A percentile compares a stretch with the other conserved stretches of the same genome.
phyloP scores from a whole-genome alignment of 2,113 vertebrate species.

The Rafetus swinhoei region DNA sequence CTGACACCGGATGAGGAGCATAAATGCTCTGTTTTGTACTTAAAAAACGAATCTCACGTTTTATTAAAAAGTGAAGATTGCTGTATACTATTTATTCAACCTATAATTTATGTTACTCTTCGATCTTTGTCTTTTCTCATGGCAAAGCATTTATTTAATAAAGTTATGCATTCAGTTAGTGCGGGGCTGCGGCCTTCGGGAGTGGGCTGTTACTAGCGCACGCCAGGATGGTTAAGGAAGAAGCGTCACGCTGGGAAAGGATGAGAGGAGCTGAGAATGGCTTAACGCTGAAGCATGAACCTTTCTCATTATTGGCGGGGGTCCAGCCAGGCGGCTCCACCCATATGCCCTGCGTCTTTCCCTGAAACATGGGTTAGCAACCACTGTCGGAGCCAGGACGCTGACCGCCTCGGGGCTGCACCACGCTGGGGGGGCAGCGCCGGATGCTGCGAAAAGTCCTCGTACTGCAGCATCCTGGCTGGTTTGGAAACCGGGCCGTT shows the following conservation, averaged over 20 bases:
- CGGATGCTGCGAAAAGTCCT: too few relatives aligned
- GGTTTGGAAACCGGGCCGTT: too few relatives aligned
- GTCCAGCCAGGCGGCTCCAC: not conserved
- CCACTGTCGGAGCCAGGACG: too few relatives aligned
- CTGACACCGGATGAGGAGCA: slow-evolving; percentile 85
- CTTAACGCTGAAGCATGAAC: too few relatives aligned
- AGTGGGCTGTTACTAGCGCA: not conserved
- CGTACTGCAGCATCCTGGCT: too few relatives aligned
- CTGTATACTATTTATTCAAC: slow-evolving; percentile 99
- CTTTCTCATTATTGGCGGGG: not conserved
- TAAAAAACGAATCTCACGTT: slow-evolving; percentile 91
- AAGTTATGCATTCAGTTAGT: slow-evolving; percentile 97
- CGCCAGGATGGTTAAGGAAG: not conserved
- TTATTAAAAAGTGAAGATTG: slow-evolving; percentile 98
- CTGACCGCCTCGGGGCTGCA: too few relatives aligned
- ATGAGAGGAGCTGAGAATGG: not conserved
- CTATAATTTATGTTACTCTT: slow-evolving; percentile 99
- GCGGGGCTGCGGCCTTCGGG: slow-evolving; percentile 49
- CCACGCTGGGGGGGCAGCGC: too few relatives aligned
- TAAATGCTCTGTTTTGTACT: slow-evolving; percentile 92
- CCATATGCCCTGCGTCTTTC: not conserved
- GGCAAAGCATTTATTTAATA: slow-evolving; percentile 99
- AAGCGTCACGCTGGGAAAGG: not conserved
- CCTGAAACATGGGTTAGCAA: not conserved
- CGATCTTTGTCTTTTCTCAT: slow-evolving; percentile 99